Evolutionary conservation across 2,797 vertebrate species (phyloP).

Genomic region (Agapornis canus): DNA sequence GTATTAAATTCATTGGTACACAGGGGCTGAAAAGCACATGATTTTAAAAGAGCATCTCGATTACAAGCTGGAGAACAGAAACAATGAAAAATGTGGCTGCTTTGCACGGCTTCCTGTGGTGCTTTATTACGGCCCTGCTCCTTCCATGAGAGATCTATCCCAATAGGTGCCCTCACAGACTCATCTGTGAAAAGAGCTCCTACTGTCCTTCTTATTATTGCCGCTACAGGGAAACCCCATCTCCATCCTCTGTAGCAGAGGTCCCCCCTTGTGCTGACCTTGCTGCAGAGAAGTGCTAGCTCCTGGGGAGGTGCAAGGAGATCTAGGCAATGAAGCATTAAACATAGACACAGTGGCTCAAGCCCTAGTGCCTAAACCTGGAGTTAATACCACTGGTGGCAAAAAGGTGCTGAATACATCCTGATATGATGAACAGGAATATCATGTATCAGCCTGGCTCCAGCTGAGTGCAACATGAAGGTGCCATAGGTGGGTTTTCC

Average conservation of each 20-base stretch:
- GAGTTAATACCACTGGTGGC: neutral
- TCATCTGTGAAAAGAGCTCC: accelerated
- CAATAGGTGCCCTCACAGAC: neutral
- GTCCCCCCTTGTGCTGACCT: neutral
- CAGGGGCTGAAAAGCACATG: neutral
- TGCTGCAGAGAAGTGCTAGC: neutral
- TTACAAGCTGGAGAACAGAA: conserved; percentile 31
- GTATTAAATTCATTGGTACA: neutral
- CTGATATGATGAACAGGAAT: neutral
- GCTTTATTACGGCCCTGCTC: neutral
- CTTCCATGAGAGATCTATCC: neutral
- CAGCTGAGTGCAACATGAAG: accelerated
- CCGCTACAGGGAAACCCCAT: neutral
- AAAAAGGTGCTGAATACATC: neutral
- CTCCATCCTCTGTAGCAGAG: neutral
- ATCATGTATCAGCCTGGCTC: neutral
- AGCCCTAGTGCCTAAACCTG: neutral
- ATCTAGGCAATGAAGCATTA: neutral
- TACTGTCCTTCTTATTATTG: neutral
- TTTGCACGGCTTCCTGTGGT: neutral
- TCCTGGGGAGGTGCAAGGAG: neutral
- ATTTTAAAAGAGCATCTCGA: neutral
- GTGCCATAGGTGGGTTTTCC: neutral
- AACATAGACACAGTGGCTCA: neutral
- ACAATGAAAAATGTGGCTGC: neutral